Conservation (phyloP, 2,888 invertebrate species). For the Spilosoma lubricipeda region DNA sequence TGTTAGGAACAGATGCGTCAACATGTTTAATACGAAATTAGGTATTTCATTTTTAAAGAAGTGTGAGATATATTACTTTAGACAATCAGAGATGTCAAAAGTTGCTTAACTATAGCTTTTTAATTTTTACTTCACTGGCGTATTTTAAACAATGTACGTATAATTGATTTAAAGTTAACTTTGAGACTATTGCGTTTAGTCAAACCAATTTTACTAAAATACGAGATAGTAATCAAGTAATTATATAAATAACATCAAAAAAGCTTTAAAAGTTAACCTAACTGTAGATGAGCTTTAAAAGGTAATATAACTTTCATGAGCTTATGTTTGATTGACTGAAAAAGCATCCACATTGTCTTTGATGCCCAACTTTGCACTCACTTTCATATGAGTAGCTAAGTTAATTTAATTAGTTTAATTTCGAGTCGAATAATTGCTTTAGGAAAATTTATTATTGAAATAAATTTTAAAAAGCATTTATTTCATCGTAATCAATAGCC, state of each 20-base stretch:
- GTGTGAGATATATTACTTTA: neutral
- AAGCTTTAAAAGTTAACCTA: too few relatives aligned
- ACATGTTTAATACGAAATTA: slow-evolving; percentile 28
- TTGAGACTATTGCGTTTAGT: too few relatives aligned
- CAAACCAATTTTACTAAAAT: neutral
- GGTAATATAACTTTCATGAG: neutral
- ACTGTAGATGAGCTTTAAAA: too few relatives aligned
- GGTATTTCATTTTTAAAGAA: neutral
- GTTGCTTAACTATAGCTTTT: neutral
- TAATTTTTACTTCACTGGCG: neutral
- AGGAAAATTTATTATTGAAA: too few relatives aligned
- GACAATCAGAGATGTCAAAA: slow-evolving; percentile 21
- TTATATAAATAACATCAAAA: neutral
- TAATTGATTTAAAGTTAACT: neutral
- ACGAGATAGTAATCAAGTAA: neutral
- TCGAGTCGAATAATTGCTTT: too few relatives aligned
- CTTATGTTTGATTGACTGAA: neutral
- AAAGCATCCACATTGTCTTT: too few relatives aligned
- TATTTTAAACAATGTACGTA: neutral
- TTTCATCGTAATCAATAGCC: too few relatives aligned
- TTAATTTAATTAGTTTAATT: too few relatives aligned
- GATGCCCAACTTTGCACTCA: too few relatives aligned
- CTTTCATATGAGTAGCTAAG: too few relatives aligned
- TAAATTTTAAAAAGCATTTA: too few relatives aligned
- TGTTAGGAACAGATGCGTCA: slow-evolving; percentile 23